Conservation (phyloP, 1,140 invertebrate species). For the Sogatella furcifera region DNA sequence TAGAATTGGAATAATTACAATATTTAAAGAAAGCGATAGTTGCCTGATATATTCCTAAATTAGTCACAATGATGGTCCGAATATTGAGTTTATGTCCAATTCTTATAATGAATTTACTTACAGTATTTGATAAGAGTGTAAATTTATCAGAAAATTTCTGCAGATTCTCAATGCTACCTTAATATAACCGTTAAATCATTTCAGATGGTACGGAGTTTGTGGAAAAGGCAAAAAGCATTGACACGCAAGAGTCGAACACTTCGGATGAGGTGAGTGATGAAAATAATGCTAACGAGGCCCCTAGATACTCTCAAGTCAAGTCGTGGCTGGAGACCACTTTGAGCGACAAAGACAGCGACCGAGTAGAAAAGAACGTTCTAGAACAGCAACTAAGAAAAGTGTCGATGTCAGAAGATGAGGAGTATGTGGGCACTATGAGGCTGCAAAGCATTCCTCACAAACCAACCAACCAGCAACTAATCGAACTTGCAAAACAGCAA, state of each 20-base stretch:
- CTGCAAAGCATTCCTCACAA: not conserved
- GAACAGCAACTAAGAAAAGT: not conserved
- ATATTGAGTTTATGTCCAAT: too few species aligned
- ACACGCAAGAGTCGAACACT: not conserved
- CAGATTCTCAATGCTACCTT: too few species aligned
- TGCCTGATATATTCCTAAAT: too few species aligned
- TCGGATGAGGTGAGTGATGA: conserved; percentile 13
- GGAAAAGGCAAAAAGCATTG: not conserved
- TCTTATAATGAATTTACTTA: too few species aligned
- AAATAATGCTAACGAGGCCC: conserved; percentile 2
- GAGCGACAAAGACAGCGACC: not conserved
- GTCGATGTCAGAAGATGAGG: not conserved
- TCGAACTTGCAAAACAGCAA: not conserved
- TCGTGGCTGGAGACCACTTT: conserved; percentile 8
- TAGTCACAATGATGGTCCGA: too few species aligned
- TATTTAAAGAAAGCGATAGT: too few species aligned
- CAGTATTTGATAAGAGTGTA: too few species aligned
- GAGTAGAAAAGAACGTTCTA: not conserved
- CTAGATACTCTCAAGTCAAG: conserved; percentile 4
- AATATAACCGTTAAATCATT: not conserved
- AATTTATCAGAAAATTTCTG: too few species aligned
- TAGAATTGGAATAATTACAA: too few species aligned
- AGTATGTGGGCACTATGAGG: not conserved
- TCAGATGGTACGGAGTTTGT: conserved; percentile 8
- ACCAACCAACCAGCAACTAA: not conserved